Base-by-base conservation (phyloP, 2,113 vertebrate species). In the Amblyornis subalaris region DNA sequence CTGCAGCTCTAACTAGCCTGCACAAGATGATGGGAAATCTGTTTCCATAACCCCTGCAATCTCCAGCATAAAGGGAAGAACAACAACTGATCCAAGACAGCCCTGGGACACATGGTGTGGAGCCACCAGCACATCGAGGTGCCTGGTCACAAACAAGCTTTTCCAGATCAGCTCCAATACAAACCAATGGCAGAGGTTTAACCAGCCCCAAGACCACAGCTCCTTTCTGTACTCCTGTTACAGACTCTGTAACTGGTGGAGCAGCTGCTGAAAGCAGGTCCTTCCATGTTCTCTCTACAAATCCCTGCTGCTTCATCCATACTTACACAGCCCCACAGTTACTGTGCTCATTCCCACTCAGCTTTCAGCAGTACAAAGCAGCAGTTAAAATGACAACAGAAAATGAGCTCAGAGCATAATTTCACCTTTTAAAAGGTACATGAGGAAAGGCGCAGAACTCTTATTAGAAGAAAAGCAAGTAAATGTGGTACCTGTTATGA, bases 401-500 rank as follows among this genome's bases (percentile, higher is more conserved):
- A 70, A 65, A n/a, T 2, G 4, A 72, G 40, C 40, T 80, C 45
- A 71, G 40, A 77, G 64, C 53, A 54, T 36, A n/a, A 29, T 9
- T 64, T 55, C 42, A 53, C 18, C 36, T 65, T 64, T 36, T 47
- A 38, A 51, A 50, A 79, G 58, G 26, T 4, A 42, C 2, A 1
- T 10, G 26, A 78, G 2, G 7, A 53, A 61, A 8, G 11, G 0
- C 1, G 26, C 38, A 36, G 15, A 33, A n/a, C 22, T 24, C 47
- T 13, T 13, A 26, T 12, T 7, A 40, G 14, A 70, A 69, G 53
- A 71, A 71, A 91, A 89, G 61, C 58, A 95, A 84, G 64, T 29
- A 72, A 54, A 33, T 12, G n/a, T 24, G 26, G 98, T 99, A 99
- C 99, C 99, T 99, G 99, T 99, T 93, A 99, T 99, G 96, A 99